Evolutionary conservation across 1,140 invertebrate genomes (phyloP).

Genomic region (Macrotrachela quadricornifera): DNA sequence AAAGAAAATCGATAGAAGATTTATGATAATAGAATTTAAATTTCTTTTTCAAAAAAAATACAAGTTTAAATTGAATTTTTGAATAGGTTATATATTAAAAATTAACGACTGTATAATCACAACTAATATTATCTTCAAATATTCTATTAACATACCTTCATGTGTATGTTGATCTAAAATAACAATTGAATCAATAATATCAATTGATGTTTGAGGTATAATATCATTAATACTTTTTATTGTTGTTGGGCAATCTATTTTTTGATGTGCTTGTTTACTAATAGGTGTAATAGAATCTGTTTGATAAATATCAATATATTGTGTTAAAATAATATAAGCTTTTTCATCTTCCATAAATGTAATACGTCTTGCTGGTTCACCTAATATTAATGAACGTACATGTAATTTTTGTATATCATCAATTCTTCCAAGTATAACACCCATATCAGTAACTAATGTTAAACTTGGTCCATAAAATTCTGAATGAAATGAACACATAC

Average conservation of each 20-base stretch:
- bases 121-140: too few relatives aligned
- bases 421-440: slow-evolving; percentile 86
- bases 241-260: slow-evolving; percentile 27
- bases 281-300: background rate
- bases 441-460: slow-evolving; percentile 72
- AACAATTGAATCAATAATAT: slow-evolving; percentile 50
- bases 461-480: slow-evolving; percentile 80
- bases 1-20: background rate
- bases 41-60: too few relatives aligned
- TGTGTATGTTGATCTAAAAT: slow-evolving; percentile 91
- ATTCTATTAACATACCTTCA: slow-evolving; percentile 48
- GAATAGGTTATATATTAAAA: background rate
- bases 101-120: background rate
- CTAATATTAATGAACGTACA: slow-evolving; percentile 73
- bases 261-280: background rate
- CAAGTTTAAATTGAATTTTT: background rate
- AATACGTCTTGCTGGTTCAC: slow-evolving; percentile 70
- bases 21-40: background rate
- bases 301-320: slow-evolving; percentile 50
- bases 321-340: slow-evolving; percentile 79
- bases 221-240: slow-evolving; percentile 42
- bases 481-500: slow-evolving; percentile 91
- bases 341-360: slow-evolving; percentile 76
- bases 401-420: slow-evolving; percentile 96
- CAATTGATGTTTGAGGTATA: slow-evolving; percentile 46